phyloP scores from a whole-genome alignment of 2,113 vertebrate species.

The Notarius lentiginosus region DNA sequence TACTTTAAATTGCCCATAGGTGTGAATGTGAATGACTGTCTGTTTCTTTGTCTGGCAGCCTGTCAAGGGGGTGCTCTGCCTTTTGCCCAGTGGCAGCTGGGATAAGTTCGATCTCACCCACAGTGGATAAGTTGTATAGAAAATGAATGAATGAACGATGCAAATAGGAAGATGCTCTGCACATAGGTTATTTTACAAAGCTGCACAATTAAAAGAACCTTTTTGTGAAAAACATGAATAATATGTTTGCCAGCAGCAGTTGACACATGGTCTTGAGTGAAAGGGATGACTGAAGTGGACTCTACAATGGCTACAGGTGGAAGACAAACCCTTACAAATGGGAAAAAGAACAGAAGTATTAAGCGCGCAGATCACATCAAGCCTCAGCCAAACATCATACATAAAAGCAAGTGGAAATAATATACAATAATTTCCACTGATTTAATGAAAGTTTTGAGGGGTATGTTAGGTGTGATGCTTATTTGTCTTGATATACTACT shows the following conservation, averaged over 20 bases:
- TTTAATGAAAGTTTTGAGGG: background rate
- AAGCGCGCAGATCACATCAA: slow-evolving; percentile 27
- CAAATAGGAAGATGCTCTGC: background rate
- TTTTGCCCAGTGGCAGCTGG: too few relatives aligned
- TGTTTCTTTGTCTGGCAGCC: too few relatives aligned
- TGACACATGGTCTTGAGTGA: background rate
- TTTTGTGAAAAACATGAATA: background rate
- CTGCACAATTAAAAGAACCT: background rate
- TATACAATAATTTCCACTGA: background rate
- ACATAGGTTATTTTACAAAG: background rate
- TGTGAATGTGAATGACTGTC: too few relatives aligned
- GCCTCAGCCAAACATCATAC: slow-evolving; percentile 32
- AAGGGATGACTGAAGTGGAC: background rate
- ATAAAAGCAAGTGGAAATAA: slow-evolving; percentile 28
- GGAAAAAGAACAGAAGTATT: background rate
- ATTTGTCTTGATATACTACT: background rate
- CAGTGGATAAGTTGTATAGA: too few relatives aligned
- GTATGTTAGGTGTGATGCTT: background rate
- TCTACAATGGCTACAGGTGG: slow-evolving; percentile 15
- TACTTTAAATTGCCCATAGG: too few relatives aligned
- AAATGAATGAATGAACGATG: too few relatives aligned
- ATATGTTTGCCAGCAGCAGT: background rate
- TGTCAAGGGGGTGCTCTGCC: too few relatives aligned
- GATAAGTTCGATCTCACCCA: too few relatives aligned
- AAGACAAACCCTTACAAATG: background rate